Conservation (phyloP, 2,113 vertebrate species). For the Colossoma macropomum region DNA sequence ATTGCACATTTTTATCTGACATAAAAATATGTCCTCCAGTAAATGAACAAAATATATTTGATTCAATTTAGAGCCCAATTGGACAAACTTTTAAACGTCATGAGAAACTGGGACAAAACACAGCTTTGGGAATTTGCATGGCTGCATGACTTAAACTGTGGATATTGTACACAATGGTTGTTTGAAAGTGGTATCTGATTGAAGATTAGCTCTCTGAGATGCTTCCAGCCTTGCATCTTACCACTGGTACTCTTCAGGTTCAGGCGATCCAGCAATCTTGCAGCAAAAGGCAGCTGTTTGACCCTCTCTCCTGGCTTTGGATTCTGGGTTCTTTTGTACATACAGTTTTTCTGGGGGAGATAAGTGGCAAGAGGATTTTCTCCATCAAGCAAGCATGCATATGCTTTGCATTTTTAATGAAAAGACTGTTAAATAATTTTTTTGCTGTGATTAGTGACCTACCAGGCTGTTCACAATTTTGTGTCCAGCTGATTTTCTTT, state of each 20-base stretch:
- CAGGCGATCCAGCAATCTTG: conserved; percentile 82
- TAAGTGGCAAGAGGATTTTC: too few species aligned
- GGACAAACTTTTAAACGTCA: too few species aligned
- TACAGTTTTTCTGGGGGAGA: conserved; percentile 85
- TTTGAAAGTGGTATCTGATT: neutral
- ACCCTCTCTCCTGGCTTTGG: conserved; percentile 84
- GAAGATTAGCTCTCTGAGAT: too few species aligned
- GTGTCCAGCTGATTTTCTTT: neutral
- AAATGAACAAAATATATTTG: too few species aligned
- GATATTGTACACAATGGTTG: neutral
- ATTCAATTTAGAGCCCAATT: too few species aligned
- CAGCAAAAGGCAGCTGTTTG: conserved; percentile 91
- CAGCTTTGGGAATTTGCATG: too few species aligned
- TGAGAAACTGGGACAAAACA: too few species aligned
- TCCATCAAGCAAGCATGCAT: neutral
- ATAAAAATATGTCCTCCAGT: too few species aligned
- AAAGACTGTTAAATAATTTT: neutral
- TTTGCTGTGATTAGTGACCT: neutral
- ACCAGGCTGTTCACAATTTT: neutral
- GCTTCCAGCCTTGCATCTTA: conserved; percentile 56
- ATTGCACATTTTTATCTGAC: too few species aligned
- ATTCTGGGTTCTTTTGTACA: conserved; percentile 83
- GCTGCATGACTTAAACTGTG: too few species aligned
- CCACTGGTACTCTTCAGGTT: conserved; percentile 88
- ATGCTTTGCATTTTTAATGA: neutral